These are phyloP conservation scores for Calidris pugnax DNA, from an alignment of 2,113 vertebrate genomes.

Conservation along the genomic window DNA sequence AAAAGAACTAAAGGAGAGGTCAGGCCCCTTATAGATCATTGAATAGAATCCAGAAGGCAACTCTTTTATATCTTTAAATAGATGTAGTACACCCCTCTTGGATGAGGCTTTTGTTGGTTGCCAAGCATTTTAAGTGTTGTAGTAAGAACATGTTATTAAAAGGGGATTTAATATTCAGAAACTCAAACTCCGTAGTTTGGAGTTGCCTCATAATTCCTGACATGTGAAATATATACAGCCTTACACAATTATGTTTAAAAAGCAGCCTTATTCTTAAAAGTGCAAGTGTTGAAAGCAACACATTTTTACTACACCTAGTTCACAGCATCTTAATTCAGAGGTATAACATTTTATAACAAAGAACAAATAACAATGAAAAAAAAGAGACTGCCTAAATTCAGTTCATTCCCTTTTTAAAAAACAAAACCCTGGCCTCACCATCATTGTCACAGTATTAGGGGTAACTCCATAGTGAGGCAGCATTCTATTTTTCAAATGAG, in stretches of 20 bases:
- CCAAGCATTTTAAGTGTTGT: slow-evolving; percentile 66
- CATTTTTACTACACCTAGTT: not conserved
- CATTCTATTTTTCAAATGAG: not conserved
- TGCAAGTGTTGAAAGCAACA: not conserved
- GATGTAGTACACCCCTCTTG: slow-evolving; percentile 40
- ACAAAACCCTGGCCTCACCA: not conserved
- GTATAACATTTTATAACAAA: not conserved
- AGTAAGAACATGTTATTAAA: slow-evolving; percentile 69
- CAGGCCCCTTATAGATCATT: slow-evolving; percentile 33
- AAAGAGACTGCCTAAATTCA: not conserved
- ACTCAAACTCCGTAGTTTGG: not conserved
- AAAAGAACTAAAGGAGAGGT: slow-evolving; percentile 65
- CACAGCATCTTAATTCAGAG: not conserved
- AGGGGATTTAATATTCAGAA: slow-evolving; percentile 67
- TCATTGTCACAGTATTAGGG: not conserved
- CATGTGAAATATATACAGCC: not conserved
- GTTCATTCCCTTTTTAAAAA: not conserved
- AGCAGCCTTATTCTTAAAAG: not conserved
- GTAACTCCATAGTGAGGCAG: not conserved
- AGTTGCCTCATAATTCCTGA: slow-evolving; percentile 3
- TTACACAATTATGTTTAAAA: not conserved
- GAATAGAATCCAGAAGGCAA: slow-evolving; percentile 58
- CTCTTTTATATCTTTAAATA: slow-evolving; percentile 55
- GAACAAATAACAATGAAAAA: not conserved
- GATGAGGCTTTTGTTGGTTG: slow-evolving; percentile 63